These are phyloP conservation scores for Polypterus bichir DNA, from an alignment of 2,113 vertebrate species.

Conservation along the genomic window DNA sequence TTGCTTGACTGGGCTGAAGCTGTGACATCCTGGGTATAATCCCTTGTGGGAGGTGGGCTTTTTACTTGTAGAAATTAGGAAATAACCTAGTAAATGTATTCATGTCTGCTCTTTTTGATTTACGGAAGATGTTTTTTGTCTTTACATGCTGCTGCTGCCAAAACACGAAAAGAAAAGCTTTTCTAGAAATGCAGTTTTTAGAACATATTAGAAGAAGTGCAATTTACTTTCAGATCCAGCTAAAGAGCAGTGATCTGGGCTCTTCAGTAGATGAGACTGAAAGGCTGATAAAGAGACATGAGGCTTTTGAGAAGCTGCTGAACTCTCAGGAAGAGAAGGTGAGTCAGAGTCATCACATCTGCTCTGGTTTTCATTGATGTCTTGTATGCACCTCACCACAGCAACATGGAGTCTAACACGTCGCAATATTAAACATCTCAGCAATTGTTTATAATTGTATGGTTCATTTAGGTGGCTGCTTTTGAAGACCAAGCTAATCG, in stretches of 20 bases:
- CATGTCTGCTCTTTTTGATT: no score
- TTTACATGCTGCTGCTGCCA: no score
- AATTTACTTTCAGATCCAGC: slow-evolving; percentile 45
- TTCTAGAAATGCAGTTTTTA: no score
- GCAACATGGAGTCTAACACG: neutral
- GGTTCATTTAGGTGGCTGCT: slow-evolving; percentile 43
- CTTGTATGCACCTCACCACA: neutral
- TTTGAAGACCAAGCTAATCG: slow-evolving; percentile 53
- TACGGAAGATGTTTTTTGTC: no score
- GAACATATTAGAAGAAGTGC: no score
- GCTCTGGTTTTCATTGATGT: neutral
- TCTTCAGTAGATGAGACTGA: slow-evolving; percentile 64
- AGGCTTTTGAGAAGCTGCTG: slow-evolving; percentile 76
- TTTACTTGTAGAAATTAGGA: no score
- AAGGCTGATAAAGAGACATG: slow-evolving; percentile 61
- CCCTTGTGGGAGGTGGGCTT: no score
- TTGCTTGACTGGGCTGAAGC: no score
- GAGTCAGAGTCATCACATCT: slow-evolving; percentile 1
- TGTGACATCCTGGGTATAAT: no score
- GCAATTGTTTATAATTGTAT: neutral
- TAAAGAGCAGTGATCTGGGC: slow-evolving; percentile 61
- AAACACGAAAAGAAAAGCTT: no score
- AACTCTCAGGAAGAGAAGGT: slow-evolving; percentile 76
- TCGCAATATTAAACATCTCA: neutral
- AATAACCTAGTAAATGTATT: no score